Evolutionary conservation across 2,113 vertebrate genomes (phyloP).

Genomic region (Ciconia stormi): DNA sequence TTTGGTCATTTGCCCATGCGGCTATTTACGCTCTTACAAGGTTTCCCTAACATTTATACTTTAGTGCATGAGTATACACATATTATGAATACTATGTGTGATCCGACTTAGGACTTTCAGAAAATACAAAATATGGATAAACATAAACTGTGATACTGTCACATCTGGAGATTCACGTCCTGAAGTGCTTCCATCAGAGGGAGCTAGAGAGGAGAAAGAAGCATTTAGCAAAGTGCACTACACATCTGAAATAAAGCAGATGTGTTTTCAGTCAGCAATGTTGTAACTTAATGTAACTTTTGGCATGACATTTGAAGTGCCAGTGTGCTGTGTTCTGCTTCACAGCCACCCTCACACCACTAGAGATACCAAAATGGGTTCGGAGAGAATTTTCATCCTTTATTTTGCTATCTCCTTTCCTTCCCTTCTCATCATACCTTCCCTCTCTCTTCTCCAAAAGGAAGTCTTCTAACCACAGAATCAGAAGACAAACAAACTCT

Average conservation of each 20-base stretch:
- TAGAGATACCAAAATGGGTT: not conserved
- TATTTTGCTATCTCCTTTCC: not conserved
- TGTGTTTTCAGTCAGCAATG: not conserved
- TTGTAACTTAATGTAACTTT: conserved; percentile 14
- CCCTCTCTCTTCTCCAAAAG: not conserved
- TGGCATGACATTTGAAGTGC: conserved; percentile 35
- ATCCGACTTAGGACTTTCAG: not conserved
- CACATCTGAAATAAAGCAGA: conserved; percentile 38
- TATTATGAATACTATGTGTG: conserved; percentile 36
- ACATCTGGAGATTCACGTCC: not conserved
- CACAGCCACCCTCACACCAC: not conserved
- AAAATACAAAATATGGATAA: not conserved
- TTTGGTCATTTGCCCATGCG: conserved; percentile 34
- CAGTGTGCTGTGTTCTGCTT: not conserved
- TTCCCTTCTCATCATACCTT: not conserved
- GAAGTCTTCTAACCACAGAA: not conserved
- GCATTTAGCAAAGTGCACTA: not conserved
- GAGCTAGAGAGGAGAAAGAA: conserved; percentile 15
- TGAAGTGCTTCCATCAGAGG: not conserved
- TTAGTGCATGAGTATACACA: not conserved
- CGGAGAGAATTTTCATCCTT: not conserved
- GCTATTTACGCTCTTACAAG: conserved; percentile 24
- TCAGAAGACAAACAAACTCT: not conserved
- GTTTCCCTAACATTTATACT: conserved; percentile 28
- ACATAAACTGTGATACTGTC: not conserved